These are phyloP conservation scores for Sterna hirundo DNA, from an alignment of 2,113 vertebrate genomes.

Conservation along the genomic window DNA sequence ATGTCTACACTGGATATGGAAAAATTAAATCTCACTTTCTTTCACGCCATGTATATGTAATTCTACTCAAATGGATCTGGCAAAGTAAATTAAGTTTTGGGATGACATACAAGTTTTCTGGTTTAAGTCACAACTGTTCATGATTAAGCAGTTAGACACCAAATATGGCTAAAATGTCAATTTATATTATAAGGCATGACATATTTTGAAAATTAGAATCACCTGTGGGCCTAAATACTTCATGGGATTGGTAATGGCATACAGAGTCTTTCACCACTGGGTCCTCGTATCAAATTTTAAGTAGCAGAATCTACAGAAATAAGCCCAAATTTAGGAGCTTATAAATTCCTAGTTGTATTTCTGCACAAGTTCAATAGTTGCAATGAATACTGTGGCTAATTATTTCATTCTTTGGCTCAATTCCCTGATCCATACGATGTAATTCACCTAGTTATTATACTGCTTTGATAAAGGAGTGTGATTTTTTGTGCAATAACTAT, in stretches of 20 bases:
- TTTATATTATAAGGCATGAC: background rate
- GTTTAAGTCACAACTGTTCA: background rate
- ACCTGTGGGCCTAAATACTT: background rate
- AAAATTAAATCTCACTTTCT: background rate
- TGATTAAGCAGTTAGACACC: background rate
- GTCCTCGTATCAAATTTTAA: background rate
- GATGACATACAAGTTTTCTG: background rate
- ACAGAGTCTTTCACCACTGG: conserved; percentile 47
- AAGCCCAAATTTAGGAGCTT: background rate
- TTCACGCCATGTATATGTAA: background rate
- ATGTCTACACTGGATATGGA: background rate
- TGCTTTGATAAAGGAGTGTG: background rate
- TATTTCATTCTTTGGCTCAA: background rate
- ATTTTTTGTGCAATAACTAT: background rate
- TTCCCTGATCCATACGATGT: background rate
- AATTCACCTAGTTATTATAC: background rate
- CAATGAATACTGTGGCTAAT: background rate
- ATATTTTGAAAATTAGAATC: background rate
- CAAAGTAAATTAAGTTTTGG: background rate
- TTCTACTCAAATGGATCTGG: background rate
- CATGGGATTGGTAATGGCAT: conserved; percentile 46
- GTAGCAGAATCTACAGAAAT: background rate
- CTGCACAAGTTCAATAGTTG: background rate
- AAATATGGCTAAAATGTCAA: background rate
- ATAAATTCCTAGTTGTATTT: background rate